Evolutionary conservation across 1,140 invertebrate genomes (phyloP), one percentile per base, ranked within the genome.

Genomic region (Sipha flava): DNA sequence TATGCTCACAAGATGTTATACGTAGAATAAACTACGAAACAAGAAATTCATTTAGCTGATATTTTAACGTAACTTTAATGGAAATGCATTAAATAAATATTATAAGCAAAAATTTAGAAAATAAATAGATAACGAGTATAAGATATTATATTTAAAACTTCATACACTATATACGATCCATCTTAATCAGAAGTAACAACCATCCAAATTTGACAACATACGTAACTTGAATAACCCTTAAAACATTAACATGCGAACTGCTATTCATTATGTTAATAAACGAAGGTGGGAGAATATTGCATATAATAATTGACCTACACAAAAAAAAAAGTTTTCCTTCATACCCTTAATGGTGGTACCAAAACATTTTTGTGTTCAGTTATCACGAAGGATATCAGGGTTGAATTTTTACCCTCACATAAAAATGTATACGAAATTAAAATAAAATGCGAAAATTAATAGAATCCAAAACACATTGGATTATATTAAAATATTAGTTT

Each of bases 191-290:
- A 59, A 43, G 7, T 37, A 23, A 77, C 73, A 59, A 37, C 59
- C 6, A 14, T n/a, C 16, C 5, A 6, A 37, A 16, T 70, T 47
- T 77, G 37, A 43, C 37, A 59, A 40, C 14, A 21, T 54, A 18
- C n/a, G 23, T 10, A 59, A 54, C n/a, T 75, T 7, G n/a, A 70
- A 70, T 47, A 70, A 29, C 64, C 40, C 3, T 2, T 23, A 57
- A 57, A 75, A 0, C 52, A 21, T 77, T 7, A 57, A 52, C 49
- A 57, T 77, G 73, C 34, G 14, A 40, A 40, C 40, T 45, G 40
- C 62, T 43, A 59, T 57, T 57, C 49, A 40, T 77, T 57, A 77
- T 77, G 73, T 77, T 77, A 57, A 77, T 77, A 77, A 59, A 77
- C 16, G 37, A 59, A 77, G 16, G 34, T 3, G 52, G 70, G 2